Base-by-base conservation (phyloP, 2,888 invertebrate genomes). In the Epistrophe eligans region DNA sequence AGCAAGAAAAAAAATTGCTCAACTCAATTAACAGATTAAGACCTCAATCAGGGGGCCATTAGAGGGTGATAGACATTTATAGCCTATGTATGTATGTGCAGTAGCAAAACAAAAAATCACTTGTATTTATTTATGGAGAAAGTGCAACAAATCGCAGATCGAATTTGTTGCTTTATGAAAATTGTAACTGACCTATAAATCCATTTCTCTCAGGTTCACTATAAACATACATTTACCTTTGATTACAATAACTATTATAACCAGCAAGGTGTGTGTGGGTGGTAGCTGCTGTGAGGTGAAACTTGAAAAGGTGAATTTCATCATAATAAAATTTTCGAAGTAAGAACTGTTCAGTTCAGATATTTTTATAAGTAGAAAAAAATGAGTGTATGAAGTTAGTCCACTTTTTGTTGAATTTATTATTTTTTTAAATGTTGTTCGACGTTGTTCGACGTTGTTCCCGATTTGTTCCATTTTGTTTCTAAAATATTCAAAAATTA, bases 1-100 rank as follows among this genome's bases (percentile, higher is more conserved):
- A 24, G 48, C 52, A 62, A 19, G 15, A 17, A 74, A 35, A 43
- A 43, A 50, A 35, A 50, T 35, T 40, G 28, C 43, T 40, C 55
- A 50, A 28, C 57, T 74, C 79, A 79, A 79, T 79, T 82, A 84
- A 77, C 84, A 77, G 80, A 84, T 81, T 84, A 71, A 81, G 82
- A 71, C 85, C 55, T 82, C 77, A 74, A 71, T 85, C 84, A 81
- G 50, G 19, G 2, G 81, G 55, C 81, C 43, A 82, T 85, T 82
- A 85, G 82, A 82, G 82, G 85, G 77, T 85, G 85, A 81, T 73
- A 58, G 77, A 70, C 62, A 67, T 35, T 67, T 50, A 67, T 50
- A 50, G 66, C 28, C 66, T 17, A 66, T 28, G 10, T 10, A 48
- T 24, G 3, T 28, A 52, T 24, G 15, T 28, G 7, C 17, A 19